These are phyloP conservation scores for Aurelia aurita DNA, from an alignment of 30 jellyfish, hydroid and myxozoan species.

Conservation along the genomic window DNA sequence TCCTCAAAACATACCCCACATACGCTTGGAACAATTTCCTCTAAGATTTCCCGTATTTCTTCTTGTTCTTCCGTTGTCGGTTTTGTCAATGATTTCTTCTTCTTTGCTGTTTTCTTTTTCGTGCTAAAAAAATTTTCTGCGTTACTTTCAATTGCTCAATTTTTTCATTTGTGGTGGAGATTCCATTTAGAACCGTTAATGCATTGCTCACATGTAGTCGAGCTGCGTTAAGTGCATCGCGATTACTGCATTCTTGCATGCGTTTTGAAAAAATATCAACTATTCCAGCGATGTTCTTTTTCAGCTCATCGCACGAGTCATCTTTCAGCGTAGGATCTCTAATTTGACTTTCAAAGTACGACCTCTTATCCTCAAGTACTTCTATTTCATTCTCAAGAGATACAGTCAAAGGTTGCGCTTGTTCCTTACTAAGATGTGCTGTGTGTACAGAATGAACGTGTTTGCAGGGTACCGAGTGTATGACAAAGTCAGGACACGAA, in stretches of 20 bases:
- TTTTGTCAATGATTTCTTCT: slow-evolving; percentile 9
- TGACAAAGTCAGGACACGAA: slow-evolving; percentile 16
- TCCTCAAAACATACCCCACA: background rate
- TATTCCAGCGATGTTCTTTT: background rate
- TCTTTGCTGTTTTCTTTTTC: slow-evolving; percentile 12
- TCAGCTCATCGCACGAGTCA: background rate
- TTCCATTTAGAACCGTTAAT: slow-evolving; percentile 6
- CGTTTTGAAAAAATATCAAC: background rate
- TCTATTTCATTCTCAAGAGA: too few relatives aligned
- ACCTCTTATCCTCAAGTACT: background rate
- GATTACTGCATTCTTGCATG: background rate
- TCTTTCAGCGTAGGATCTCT: background rate
- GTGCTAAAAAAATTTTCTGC: slow-evolving; percentile 20
- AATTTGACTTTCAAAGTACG: background rate
- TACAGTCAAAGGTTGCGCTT: background rate
- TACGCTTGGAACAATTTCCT: background rate
- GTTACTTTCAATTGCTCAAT: background rate
- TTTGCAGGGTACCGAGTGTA: slow-evolving; percentile 30
- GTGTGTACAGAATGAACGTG: slow-evolving; percentile 16
- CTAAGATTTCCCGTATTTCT: background rate
- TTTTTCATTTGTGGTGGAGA: background rate
- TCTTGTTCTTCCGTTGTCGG: slow-evolving; percentile 7
- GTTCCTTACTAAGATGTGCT: background rate
- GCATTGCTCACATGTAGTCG: slow-evolving; percentile 1
- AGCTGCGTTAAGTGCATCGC: background rate